Evolutionary conservation across 1,140 invertebrate species (phyloP).

Genomic region (Papilio dardanus): DNA sequence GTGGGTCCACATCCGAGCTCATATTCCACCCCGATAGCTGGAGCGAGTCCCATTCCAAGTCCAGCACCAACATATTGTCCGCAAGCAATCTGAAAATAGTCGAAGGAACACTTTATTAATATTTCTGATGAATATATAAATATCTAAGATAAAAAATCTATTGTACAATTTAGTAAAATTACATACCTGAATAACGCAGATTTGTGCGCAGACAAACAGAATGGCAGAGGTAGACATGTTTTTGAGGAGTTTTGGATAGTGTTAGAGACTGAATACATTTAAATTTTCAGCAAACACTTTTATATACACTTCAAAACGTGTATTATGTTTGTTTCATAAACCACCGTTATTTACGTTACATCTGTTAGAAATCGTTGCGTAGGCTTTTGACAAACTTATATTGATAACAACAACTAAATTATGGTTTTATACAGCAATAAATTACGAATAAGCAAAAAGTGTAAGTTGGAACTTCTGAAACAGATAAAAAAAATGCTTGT

Average conservation of each 20-base stretch:
- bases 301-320: not conserved
- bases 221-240: not conserved
- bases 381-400: not conserved
- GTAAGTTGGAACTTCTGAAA: not conserved
- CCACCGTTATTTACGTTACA: not conserved
- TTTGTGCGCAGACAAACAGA: not conserved
- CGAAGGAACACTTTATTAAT: too few relatives aligned
- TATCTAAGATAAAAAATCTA: too few relatives aligned
- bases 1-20: not conserved
- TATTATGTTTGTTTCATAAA: not conserved
- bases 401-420: not conserved
- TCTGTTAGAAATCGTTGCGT: not conserved
- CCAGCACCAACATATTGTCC: not conserved
- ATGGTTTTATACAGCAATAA: too few relatives aligned
- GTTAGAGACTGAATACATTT: not conserved
- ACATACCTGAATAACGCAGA: constrained; percentile 7
- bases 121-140: too few relatives aligned
- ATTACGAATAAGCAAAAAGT: not conserved
- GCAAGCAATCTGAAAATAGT: not conserved
- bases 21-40: not conserved
- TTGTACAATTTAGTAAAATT: not conserved
- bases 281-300: not conserved
- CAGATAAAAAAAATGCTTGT: not conserved
- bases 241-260: not conserved
- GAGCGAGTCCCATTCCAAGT: not conserved